phyloP scores from a whole-genome alignment of 2,888 invertebrate species.

The Amblyjoppa proteus region DNA sequence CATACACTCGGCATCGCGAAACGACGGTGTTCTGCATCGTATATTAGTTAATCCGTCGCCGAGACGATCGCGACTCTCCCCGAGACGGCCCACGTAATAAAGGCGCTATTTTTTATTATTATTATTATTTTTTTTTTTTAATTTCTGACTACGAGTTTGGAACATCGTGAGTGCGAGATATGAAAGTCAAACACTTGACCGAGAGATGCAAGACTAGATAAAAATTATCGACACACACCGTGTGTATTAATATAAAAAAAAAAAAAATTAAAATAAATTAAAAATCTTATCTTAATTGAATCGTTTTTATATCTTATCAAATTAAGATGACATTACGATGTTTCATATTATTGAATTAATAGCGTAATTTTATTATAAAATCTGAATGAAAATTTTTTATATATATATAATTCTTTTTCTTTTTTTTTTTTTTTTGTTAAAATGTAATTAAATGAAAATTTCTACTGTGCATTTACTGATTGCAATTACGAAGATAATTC shows the following conservation, averaged over 20 bases:
- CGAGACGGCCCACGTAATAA: background rate
- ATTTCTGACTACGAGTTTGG: too few relatives aligned
- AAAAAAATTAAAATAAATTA: background rate
- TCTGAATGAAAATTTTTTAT: too few relatives aligned
- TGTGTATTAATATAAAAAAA: background rate
- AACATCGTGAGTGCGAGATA: too few relatives aligned
- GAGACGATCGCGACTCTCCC: background rate
- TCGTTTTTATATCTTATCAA: background rate
- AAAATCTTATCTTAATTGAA: background rate
- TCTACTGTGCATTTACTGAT: background rate
- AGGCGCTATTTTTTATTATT: background rate
- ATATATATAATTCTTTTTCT: too few relatives aligned
- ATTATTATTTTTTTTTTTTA: background rate
- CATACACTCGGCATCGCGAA: background rate
- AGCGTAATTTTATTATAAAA: background rate
- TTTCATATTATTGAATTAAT: background rate
- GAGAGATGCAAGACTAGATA: background rate
- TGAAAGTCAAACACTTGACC: background rate
- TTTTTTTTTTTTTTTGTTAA: too few relatives aligned
- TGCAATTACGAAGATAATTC: background rate
- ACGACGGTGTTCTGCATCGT: background rate
- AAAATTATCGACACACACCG: background rate
- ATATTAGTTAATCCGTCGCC: slow-evolving; percentile 23
- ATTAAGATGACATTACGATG: background rate
- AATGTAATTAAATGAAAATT: background rate